Evolutionary conservation across 1,140 invertebrate genomes (phyloP), one percentile per base, ranked within the genome.

Genomic region (Dufourea novaeangliae): DNA sequence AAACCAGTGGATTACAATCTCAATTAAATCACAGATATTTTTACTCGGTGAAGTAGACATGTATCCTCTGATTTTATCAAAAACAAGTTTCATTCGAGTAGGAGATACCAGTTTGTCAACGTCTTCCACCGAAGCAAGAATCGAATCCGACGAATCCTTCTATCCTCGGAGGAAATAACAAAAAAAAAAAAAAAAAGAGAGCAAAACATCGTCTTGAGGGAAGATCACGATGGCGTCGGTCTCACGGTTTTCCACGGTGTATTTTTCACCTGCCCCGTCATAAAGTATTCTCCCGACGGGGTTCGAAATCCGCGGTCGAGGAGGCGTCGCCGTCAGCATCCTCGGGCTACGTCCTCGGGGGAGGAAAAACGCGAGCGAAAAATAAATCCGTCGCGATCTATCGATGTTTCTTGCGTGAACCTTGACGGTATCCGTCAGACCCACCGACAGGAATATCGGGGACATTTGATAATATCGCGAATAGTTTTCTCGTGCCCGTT

Each of bases 221-320:
- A 50, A 29, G 50, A 68, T 54, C 54, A 41, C 41, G 54, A 20
- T 62, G 56, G 39, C 54, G 70, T 66, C 59, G 59, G 57, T 46
- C 50, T 64, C 57, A 25, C 44, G 20, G 50, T 59, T 52, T 61
- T 29, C 46, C 50, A 10, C 37, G 52, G 22, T 67, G 39, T 46
- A 78, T 81, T 82, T 82, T 82, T 82, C 73, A 62, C 44, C 37
- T 50, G 4, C 56, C n/a, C n/a, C 64, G 63, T 78, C 73, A 67
- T 82, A 82, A 71, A 82, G 69, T 62, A 62, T 72, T 56, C 66
- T 71, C 67, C 66, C 72, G 37, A 61, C 22, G 63, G 71, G 57
- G 56, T 52, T 69, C 41, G 34, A 41, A 41, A 63, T 59, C 50
- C 46, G 32, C 17, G 27, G 34, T 62, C 39, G 34, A 73, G 63